Evolutionary conservation across 2,888 invertebrate species (phyloP).

Genomic region (Rhabditoides inermis): DNA sequence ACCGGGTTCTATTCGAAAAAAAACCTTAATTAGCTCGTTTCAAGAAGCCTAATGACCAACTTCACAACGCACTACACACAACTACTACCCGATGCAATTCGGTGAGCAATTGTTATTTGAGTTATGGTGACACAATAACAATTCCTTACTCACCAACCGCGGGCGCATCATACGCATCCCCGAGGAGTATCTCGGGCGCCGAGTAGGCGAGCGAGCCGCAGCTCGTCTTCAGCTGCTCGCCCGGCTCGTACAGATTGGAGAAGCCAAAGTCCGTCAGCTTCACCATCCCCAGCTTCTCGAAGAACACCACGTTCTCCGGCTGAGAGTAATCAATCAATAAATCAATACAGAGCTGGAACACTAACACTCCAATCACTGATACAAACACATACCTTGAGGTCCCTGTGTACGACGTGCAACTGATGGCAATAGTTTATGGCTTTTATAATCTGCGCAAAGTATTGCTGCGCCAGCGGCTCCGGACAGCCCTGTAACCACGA

Average conservation of each 20-base stretch:
- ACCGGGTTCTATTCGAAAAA: background rate
- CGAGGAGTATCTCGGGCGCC: conserved; percentile 93
- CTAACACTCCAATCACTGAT: no score
- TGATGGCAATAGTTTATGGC: conserved; percentile 96
- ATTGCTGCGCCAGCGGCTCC: conserved; percentile 63
- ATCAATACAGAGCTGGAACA: no score
- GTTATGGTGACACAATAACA: background rate
- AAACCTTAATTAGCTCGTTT: background rate
- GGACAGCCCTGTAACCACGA: conserved; percentile 62
- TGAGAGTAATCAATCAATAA: conserved; percentile 20
- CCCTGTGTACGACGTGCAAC: conserved; percentile 76
- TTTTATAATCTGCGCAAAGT: conserved; percentile 89
- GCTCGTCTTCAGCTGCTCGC: conserved; percentile 89
- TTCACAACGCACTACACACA: no score
- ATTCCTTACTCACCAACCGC: conserved; percentile 71
- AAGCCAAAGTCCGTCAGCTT: conserved; percentile 97
- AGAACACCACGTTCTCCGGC: conserved; percentile 98
- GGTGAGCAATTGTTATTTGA: no score
- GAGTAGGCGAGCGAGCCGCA: conserved; percentile 98
- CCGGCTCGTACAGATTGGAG: conserved; percentile 81
- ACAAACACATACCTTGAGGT: conserved; percentile 72
- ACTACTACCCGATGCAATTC: no score
- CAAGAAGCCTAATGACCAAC: no score
- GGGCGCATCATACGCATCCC: conserved; percentile 96
- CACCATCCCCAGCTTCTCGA: conserved; percentile 88